phyloP scores from a whole-genome alignment of 2,888 invertebrate genomes.

The Acleris emargana region DNA sequence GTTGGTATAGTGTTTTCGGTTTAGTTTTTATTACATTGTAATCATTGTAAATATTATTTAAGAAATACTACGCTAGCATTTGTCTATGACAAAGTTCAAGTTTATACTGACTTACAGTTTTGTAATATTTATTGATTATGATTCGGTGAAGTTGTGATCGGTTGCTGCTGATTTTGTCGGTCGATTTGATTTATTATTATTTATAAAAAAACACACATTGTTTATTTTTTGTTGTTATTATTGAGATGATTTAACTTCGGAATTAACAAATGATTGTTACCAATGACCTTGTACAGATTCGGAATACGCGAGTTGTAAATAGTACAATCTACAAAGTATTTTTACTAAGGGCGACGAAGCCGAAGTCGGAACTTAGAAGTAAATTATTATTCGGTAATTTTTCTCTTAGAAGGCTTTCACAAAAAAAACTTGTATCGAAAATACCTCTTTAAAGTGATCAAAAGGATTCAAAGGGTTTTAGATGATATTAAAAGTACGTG shows the following conservation, averaged over 20 bases:
- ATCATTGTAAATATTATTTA: conserved; percentile 50
- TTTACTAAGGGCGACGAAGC: conserved; percentile 41
- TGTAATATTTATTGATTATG: conserved; percentile 20
- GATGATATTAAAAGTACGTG: conserved; percentile 68
- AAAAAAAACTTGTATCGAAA: conserved; percentile 69
- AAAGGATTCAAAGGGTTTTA: conserved; percentile 79
- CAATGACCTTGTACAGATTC: conserved; percentile 62
- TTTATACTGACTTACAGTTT: conserved; percentile 22
- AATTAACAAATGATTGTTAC: conserved; percentile 66
- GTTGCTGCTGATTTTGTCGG: conserved; percentile 15
- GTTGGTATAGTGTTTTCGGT: conserved; percentile 54
- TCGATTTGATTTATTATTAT: conserved; percentile 34
- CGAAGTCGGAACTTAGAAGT: conserved; percentile 54
- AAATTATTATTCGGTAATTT: conserved; percentile 52
- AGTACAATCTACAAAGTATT: conserved; percentile 66
- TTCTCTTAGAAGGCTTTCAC: conserved; percentile 59
- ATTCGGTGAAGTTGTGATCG: conserved; percentile 7
- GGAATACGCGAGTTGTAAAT: conserved; percentile 66
- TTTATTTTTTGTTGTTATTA: conserved; percentile 59
- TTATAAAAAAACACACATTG: conserved; percentile 45
- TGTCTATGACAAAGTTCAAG: conserved; percentile 42
- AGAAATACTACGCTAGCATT: conserved; percentile 41
- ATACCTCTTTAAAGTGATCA: conserved; percentile 81
- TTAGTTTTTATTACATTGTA: conserved; percentile 47
- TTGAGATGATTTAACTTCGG: conserved; percentile 55